These are phyloP conservation scores for Hylomyscus alleni DNA, from an alignment of 2,797 vertebrate genomes.

Conservation along the genomic window DNA sequence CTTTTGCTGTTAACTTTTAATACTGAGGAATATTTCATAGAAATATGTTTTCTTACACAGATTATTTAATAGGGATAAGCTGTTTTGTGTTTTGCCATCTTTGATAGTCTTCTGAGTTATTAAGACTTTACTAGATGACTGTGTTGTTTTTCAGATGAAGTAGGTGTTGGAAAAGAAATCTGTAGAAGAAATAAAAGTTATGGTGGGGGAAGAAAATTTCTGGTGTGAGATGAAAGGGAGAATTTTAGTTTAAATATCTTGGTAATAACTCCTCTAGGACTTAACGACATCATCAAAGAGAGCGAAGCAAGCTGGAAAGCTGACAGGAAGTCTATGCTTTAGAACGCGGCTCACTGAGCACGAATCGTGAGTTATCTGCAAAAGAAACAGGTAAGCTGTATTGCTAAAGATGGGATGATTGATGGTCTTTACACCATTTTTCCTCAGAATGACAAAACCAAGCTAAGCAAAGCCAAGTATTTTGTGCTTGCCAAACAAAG, in stretches of 20 bases:
- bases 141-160: neutral
- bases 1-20: conserved; percentile 53
- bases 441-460: neutral
- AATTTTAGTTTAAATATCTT: neutral
- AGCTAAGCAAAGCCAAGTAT: neutral
- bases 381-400: neutral
- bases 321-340: neutral
- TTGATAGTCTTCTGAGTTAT: neutral
- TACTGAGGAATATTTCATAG: neutral
- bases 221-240: neutral
- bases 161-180: neutral
- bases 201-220: neutral
- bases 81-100: neutral
- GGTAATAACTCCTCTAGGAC: neutral
- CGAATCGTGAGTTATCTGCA: neutral
- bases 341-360: neutral
- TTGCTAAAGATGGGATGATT: conserved; percentile 34
- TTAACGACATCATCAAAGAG: neutral
- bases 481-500: neutral
- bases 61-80: conserved; percentile 1
- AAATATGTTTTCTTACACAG: neutral
- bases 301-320: neutral
- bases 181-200: conserved; percentile 22
- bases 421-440: too few species aligned
- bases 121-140: neutral